Conservation (phyloP, 2,113 vertebrate species). For the Columba livia region DNA sequence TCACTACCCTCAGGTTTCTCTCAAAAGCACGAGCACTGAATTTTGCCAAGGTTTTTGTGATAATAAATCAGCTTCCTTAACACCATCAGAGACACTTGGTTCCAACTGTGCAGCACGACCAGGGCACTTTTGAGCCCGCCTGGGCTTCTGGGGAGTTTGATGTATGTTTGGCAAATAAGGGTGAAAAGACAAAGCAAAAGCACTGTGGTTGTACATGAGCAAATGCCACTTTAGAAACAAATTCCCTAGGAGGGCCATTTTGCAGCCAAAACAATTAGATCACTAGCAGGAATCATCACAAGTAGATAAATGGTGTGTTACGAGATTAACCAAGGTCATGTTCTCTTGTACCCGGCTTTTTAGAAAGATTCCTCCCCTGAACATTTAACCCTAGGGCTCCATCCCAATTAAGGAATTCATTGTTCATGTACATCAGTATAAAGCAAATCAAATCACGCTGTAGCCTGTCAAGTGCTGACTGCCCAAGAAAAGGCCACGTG, state of each 20-base stretch:
- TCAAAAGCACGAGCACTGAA: background rate
- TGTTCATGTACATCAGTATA: background rate
- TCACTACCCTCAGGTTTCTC: background rate
- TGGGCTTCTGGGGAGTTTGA: background rate
- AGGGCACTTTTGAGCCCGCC: background rate
- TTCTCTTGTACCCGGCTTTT: background rate
- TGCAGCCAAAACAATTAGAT: slow-evolving; percentile 18
- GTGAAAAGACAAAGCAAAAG: slow-evolving; percentile 7
- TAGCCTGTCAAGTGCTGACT: background rate
- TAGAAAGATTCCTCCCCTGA: background rate
- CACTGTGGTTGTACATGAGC: background rate
- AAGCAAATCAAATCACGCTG: background rate
- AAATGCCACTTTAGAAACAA: background rate
- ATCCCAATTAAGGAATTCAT: background rate
- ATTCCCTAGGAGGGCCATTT: background rate
- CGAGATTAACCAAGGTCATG: background rate
- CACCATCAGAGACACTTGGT: background rate
- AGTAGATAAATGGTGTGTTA: background rate
- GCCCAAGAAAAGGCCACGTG: background rate
- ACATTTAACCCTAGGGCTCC: slow-evolving; percentile 5
- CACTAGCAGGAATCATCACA: background rate
- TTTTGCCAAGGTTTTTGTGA: background rate
- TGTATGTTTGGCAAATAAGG: background rate
- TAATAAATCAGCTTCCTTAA: background rate
- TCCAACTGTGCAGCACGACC: background rate